phyloP scores from a whole-genome alignment of 2,888 invertebrate species.

The Cartodere bifasciata region DNA sequence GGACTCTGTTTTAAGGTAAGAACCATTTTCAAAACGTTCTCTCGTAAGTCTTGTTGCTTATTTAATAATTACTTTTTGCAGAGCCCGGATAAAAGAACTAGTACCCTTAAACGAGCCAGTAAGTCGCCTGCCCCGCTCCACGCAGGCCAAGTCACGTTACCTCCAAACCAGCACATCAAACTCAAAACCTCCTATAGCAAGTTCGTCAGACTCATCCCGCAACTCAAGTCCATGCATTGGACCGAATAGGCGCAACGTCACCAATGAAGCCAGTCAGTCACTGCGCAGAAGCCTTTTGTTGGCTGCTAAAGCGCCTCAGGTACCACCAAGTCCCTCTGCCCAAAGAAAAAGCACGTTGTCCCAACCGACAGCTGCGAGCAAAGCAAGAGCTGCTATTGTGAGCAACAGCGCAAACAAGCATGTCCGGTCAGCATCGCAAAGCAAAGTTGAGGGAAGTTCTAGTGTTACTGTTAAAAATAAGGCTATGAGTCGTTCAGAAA shows the following conservation, averaged over 20 bases:
- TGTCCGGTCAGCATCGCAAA: too few relatives aligned
- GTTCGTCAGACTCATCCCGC: conserved; percentile 47
- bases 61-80: conserved; percentile 21
- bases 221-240: conserved; percentile 50
- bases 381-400: conserved; percentile 41
- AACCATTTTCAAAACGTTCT: conserved; percentile 3
- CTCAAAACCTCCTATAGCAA: conserved; percentile 32
- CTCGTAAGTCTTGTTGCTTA: background rate
- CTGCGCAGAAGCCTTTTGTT: conserved; percentile 39
- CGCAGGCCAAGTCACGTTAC: conserved; percentile 28
- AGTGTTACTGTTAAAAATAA: background rate
- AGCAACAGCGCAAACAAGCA: too few relatives aligned
- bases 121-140: conserved; percentile 24
- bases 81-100: conserved; percentile 50
- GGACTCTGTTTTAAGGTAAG: conserved; percentile 34
- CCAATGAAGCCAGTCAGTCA: conserved; percentile 31
- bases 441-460: too few relatives aligned
- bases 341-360: conserved; percentile 34
- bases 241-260: conserved; percentile 20
- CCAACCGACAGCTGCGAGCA: conserved; percentile 46
- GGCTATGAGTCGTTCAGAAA: too few relatives aligned
- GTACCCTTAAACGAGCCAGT: conserved; percentile 36
- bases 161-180: conserved; percentile 19
- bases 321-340: conserved; percentile 38
- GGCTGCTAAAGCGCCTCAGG: conserved; percentile 41